Percentiles rank a stretch among this genome's conserved stretches.
Conservation (phyloP, 2,888 invertebrate species). For the Lochmaea crataegi region DNA sequence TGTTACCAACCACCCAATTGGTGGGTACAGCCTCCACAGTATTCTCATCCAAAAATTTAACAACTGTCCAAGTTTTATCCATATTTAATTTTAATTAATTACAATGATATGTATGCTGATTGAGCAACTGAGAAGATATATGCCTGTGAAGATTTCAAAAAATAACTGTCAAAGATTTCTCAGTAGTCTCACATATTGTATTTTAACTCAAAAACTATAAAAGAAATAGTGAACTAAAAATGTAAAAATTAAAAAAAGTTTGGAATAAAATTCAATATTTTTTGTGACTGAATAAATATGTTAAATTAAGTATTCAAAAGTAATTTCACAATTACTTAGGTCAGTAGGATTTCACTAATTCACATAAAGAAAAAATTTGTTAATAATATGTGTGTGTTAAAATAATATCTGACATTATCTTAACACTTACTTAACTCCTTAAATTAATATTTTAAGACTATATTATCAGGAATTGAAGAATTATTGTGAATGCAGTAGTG, state of each 20-base stretch:
- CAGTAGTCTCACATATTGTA: constrained; percentile 7
- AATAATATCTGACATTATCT: neutral
- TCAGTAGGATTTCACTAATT: constrained; percentile 3
- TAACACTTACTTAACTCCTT: too few relatives aligned
- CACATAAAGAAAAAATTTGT: constrained; percentile 15
- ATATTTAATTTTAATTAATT: neutral
- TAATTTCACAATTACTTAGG: constrained; percentile 19
- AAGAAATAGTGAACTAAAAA: neutral
- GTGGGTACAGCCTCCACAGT: constrained; percentile 29
- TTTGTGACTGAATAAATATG: neutral
- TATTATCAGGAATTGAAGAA: neutral
- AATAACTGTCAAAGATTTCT: constrained; percentile 17
- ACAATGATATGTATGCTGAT: neutral
- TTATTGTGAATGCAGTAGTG: constrained; percentile 24
- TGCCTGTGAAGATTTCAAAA: neutral
- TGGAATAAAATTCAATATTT: too few relatives aligned
- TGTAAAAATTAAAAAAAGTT: too few relatives aligned
- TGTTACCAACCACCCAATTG: constrained; percentile 12
- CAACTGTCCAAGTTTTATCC: constrained; percentile 19
- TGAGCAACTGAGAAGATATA: neutral
- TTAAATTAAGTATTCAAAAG: constrained; percentile 12
- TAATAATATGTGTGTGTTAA: neutral
- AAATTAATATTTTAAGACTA: neutral
- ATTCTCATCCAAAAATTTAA: constrained; percentile 17
- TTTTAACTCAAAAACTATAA: constrained; percentile 18